Evolutionary conservation across 2,797 vertebrate species (phyloP).

Genomic region (Nannoperca australis): DNA sequence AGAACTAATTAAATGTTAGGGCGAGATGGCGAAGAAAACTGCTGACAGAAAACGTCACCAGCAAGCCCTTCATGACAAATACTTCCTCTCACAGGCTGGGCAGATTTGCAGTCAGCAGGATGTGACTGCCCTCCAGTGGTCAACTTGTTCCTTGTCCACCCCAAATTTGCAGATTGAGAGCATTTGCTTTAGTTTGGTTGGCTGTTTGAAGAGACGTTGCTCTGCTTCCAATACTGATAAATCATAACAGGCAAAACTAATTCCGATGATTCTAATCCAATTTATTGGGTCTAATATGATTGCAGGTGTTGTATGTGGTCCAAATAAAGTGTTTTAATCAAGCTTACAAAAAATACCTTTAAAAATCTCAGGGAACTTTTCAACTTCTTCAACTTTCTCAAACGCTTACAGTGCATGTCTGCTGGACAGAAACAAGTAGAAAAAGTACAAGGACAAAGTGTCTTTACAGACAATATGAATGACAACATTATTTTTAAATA

Average conservation of each 20-base stretch:
- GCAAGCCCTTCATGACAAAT: conserved; percentile 48
- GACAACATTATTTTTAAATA: neutral
- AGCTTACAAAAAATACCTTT: neutral
- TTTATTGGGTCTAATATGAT: neutral
- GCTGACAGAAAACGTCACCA: conserved; percentile 78
- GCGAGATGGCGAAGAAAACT: conserved; percentile 70
- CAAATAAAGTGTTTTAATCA: neutral
- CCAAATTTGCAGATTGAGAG: neutral
- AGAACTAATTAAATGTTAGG: conserved; percentile 79
- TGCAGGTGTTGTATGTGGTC: neutral
- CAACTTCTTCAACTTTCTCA: neutral
- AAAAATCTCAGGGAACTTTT: neutral
- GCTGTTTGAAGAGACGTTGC: neutral
- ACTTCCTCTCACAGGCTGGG: conserved; percentile 21
- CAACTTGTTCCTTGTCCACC: neutral
- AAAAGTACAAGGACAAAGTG: neutral
- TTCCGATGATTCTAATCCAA: neutral
- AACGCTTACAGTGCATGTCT: neutral
- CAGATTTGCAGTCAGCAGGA: conserved; percentile 20
- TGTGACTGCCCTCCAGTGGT: conserved; percentile 76
- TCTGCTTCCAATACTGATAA: neutral
- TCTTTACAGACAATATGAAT: neutral
- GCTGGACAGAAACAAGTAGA: neutral
- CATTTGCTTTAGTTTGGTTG: neutral
- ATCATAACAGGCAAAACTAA: neutral